A percentile compares a stretch with the other conserved stretches of the same genome.
These are phyloP conservation scores for Aporophyla nigra DNA, from an alignment of 2,888 invertebrate genomes.

Conservation along the genomic window DNA sequence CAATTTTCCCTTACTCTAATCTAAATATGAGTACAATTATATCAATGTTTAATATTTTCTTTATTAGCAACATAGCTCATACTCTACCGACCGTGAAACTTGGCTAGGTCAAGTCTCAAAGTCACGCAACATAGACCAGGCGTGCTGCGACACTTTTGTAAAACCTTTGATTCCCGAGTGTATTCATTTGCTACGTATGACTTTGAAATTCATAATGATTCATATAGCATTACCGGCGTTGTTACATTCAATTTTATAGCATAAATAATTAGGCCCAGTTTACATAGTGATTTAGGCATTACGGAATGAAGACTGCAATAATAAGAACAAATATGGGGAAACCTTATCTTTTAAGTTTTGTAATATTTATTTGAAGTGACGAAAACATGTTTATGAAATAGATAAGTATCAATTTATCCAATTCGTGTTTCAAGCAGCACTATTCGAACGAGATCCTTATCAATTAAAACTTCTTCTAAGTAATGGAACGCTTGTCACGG, in stretches of 20 bases:
- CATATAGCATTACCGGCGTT: not conserved
- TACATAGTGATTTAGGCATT: not conserved
- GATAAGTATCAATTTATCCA: not conserved
- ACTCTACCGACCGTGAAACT: slow-evolving; percentile 14
- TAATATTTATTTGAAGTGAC: slow-evolving; percentile 17
- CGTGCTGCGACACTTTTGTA: not conserved
- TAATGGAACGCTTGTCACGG: slow-evolving; percentile 5
- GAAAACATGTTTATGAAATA: slow-evolving; percentile 24
- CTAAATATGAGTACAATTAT: not conserved
- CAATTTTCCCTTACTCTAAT: too few relatives aligned
- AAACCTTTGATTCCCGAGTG: slow-evolving; percentile 4
- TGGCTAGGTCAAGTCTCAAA: slow-evolving; percentile 38
- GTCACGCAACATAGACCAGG: slow-evolving; percentile 13
- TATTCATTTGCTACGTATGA: not conserved
- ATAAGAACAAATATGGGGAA: slow-evolving; percentile 28
- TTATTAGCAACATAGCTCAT: not conserved
- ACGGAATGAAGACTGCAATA: slow-evolving; percentile 1
- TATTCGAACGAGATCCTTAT: slow-evolving; percentile 1
- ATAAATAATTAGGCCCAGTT: not conserved
- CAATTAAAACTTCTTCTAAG: not conserved
- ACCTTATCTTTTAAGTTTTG: slow-evolving; percentile 22
- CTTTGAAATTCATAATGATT: slow-evolving; percentile 6
- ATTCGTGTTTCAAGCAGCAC: slow-evolving; percentile 7
- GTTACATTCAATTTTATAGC: not conserved
- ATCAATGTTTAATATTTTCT: not conserved